Conservation (phyloP, 2,888 invertebrate genomes). For the Congeria kusceri region DNA sequence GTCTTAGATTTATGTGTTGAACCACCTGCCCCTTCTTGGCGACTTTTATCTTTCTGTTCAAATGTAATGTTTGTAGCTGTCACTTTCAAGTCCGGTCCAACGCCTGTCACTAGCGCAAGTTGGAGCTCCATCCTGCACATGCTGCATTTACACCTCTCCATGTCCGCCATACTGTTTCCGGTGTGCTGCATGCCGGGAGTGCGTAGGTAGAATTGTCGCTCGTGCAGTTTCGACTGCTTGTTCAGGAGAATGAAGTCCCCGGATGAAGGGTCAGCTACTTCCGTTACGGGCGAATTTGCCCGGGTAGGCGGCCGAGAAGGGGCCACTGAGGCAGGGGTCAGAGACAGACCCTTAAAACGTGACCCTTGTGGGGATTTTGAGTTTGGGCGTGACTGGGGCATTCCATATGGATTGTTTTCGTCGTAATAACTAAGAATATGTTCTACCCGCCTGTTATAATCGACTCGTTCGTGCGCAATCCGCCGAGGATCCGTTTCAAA, state of each 20-base stretch:
- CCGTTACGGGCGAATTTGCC: conserved; percentile 31
- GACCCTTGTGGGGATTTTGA: conserved; percentile 40
- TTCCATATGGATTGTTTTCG: conserved; percentile 19
- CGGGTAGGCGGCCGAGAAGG: conserved; percentile 51
- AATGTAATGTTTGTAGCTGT: background rate
- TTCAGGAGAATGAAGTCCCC: conserved; percentile 68
- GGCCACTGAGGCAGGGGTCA: conserved; percentile 27
- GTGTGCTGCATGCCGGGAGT: conserved; percentile 66
- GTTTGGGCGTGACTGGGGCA: conserved; percentile 34
- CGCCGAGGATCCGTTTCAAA: conserved; percentile 48
- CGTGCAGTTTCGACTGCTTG: conserved; percentile 67
- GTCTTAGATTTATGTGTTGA: background rate
- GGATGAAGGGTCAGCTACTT: conserved; percentile 4
- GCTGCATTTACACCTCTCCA: conserved; percentile 70
- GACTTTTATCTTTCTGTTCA: background rate
- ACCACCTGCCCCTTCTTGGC: background rate
- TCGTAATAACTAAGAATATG: conserved; percentile 75
- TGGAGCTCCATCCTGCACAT: conserved; percentile 75
- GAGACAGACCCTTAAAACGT: conserved; percentile 44
- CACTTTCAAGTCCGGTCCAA: conserved; percentile 1
- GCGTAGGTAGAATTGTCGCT: conserved; percentile 71
- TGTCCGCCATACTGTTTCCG: conserved; percentile 47
- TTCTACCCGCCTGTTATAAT: conserved; percentile 72
- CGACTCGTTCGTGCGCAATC: conserved; percentile 66
- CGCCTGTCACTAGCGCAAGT: conserved; percentile 63